These are phyloP conservation scores for Nothobranchius furzeri DNA, from an alignment of 2,113 vertebrate genomes.

Conservation along the genomic window DNA sequence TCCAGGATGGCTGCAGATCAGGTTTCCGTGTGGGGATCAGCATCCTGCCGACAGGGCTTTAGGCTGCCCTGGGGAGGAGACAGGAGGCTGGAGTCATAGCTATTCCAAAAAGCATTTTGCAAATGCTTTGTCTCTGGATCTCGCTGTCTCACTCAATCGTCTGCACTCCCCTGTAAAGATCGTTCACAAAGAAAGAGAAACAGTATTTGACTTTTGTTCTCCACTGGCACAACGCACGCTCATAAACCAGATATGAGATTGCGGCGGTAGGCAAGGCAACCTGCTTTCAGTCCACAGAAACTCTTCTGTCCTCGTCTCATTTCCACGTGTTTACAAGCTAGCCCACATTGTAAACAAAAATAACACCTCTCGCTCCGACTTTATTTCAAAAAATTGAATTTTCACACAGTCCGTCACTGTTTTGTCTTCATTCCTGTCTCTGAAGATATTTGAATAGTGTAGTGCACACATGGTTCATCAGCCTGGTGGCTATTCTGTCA, in stretches of 20 bases:
- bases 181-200: constrained; percentile 27
- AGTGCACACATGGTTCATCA: constrained; percentile 63
- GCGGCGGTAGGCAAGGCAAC: constrained; percentile 32
- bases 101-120: constrained; percentile 72
- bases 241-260: constrained; percentile 57
- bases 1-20: constrained; percentile 81
- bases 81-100: constrained; percentile 67
- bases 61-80: constrained; percentile 75
- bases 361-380: constrained; percentile 57
- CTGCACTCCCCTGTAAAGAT: constrained; percentile 37
- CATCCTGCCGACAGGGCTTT: constrained; percentile 79
- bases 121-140: constrained; percentile 69
- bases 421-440: constrained; percentile 42
- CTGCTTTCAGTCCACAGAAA: constrained; percentile 47
- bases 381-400: constrained; percentile 69
- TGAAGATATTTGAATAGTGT: constrained; percentile 73
- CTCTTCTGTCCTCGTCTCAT: constrained; percentile 52
- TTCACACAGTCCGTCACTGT: constrained; percentile 52
- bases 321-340: constrained; percentile 62
- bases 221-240: constrained; percentile 52
- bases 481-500: constrained; percentile 73
- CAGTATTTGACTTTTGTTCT: constrained; percentile 62
- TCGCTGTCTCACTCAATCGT: constrained; percentile 50
- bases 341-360: constrained; percentile 71
- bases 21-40: constrained; percentile 79